Evolutionary conservation across 2,888 invertebrate genomes (phyloP), one percentile per base, ranked within the genome.

Genomic region (Lottia scabra): DNA sequence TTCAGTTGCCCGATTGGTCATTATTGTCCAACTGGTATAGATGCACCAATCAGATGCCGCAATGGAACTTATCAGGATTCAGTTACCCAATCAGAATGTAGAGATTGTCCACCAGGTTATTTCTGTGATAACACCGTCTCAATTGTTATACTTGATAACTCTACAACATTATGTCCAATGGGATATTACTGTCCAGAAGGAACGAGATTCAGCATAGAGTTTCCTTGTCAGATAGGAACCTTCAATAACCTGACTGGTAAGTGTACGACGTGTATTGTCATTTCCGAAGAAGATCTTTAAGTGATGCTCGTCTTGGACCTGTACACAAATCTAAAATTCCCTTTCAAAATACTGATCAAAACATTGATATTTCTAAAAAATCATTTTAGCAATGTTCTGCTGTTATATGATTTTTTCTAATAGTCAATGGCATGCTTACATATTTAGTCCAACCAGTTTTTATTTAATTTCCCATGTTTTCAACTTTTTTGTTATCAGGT

Each of bases 81-180:
- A 68, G 76, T 76, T 27, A 84, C 84, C 6, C 84, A 84, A 74
- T 75, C 77, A 5, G 68, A 72, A 16, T 88, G 88, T 77, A 84
- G 84, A 46, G 70, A 73, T 0, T 88, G 88, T 75, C 86, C 86
- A 6, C 80, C 85, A 0, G 87, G 88, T 13, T 87, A 88, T 73
- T 86, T 84, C 83, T 88, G 88, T 80, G 87, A 88, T 78, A 88
- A 88, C 80, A 87, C 87, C 12, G 78, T 84, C 77, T 72, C 73
- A 38, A 86, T 87, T 62, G 87, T 87, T 8, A 76, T 84, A 19
- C 83, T 88, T 46, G 85, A 87, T 78, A 83, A 83, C 69, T 77
- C 81, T n/a, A 83, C 84, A 43, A 81, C 82, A 1, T 68, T 84
- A 45, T 85, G 85, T 71, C 85, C 86, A 8, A 80, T 81, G 77